Percentiles rank a stretch among this genome's conserved stretches.
phyloP scores from a whole-genome alignment of 2,888 invertebrate genomes.

The Glaucopsyche alexis region DNA sequence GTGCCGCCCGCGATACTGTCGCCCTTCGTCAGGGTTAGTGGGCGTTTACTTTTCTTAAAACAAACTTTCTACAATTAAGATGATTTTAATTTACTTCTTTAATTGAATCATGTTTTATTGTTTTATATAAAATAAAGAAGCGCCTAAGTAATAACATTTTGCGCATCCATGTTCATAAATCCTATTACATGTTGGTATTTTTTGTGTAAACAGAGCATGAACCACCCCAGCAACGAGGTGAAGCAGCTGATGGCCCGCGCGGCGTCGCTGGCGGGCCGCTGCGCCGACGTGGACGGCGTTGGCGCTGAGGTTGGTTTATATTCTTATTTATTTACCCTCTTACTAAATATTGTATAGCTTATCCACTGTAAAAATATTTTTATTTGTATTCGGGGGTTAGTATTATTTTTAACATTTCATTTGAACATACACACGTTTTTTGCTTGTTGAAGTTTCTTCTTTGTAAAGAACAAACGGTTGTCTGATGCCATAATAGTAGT shows the following conservation, averaged over 20 bases:
- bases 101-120: no score
- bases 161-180: not conserved
- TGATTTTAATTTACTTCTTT: no score
- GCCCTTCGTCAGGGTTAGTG: slow-evolving; percentile 88
- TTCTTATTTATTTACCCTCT: no score
- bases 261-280: slow-evolving; percentile 84
- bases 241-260: slow-evolving; percentile 94
- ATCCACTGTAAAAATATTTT: no score
- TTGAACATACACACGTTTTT: no score
- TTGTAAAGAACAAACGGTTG: not conserved
- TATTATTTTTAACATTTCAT: no score
- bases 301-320: slow-evolving; percentile 78
- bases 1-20: slow-evolving; percentile 84
- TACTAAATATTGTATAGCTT: no score
- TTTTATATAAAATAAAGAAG: no score
- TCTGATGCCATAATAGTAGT: not conserved
- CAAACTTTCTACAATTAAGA: no score
- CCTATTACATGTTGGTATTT: not conserved
- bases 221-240: slow-evolving; percentile 95
- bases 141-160: no score
- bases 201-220: slow-evolving; percentile 85
- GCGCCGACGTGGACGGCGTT: slow-evolving; percentile 76
- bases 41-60: not conserved
- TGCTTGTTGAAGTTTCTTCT: no score
- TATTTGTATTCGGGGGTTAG: no score